phyloP scores from a whole-genome alignment of 2,797 vertebrate genomes.

The Tauraco hartlaubi region DNA sequence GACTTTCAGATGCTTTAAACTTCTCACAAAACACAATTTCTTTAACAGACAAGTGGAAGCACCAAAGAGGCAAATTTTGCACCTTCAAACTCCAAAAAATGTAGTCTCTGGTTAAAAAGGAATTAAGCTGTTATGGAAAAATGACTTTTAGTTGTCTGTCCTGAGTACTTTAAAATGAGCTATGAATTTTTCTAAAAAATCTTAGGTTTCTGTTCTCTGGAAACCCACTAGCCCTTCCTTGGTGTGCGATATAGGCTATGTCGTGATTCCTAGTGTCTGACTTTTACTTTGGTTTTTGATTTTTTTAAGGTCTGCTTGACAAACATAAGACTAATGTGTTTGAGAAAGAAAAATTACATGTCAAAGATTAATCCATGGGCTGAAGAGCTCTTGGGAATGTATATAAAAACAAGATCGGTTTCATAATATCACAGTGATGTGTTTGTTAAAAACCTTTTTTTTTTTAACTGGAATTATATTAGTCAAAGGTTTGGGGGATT shows the following conservation, averaged over 20 bases:
- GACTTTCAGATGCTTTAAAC: not conserved
- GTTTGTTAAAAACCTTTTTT: not conserved
- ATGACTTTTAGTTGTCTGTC: not conserved
- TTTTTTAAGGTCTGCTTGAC: not conserved
- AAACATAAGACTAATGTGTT: not conserved
- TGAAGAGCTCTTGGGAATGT: not conserved
- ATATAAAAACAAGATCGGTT: not conserved
- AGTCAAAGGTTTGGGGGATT: not conserved
- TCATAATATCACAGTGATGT: not conserved
- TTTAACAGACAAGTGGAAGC: not conserved
- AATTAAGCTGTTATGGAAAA: not conserved
- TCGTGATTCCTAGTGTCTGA: not conserved
- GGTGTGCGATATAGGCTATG: not conserved
- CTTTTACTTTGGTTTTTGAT: not conserved
- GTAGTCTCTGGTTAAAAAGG: not conserved
- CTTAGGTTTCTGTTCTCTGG: not conserved
- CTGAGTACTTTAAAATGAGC: not conserved
- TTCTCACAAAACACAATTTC: not conserved
- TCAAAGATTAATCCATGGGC: not conserved
- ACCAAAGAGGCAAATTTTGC: not conserved
- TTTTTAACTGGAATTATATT: not conserved
- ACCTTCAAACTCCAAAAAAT: not conserved
- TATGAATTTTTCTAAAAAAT: not conserved
- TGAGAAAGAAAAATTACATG: not conserved
- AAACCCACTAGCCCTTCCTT: accelerated